A percentile compares a stretch with the other conserved stretches of the same genome.
Conservation (phyloP, 2,797 vertebrate genomes). For the Tokudaia tokunoshimensis region DNA sequence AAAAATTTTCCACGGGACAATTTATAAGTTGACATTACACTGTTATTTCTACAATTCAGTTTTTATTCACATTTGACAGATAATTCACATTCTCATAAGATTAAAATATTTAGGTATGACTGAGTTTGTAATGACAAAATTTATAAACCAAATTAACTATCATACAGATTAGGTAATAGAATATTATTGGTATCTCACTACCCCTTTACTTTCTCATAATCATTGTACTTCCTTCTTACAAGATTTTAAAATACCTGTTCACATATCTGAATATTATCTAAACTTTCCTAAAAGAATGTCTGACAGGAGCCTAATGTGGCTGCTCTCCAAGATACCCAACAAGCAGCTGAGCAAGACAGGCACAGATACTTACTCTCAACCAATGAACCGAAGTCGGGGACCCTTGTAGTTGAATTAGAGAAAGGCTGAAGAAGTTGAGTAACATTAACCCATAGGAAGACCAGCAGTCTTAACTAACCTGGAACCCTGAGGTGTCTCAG, state of each 20-base stretch:
- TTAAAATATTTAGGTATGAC: neutral
- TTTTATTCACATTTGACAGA: slow-evolving; percentile 28
- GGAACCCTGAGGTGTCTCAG: neutral
- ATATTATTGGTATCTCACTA: neutral
- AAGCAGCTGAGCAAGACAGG: neutral
- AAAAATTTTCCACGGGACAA: neutral
- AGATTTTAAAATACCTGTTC: slow-evolving; percentile 5
- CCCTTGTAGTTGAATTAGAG: neutral
- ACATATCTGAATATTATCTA: neutral
- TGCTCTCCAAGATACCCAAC: neutral
- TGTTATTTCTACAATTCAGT: slow-evolving; percentile 31
- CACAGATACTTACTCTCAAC: neutral
- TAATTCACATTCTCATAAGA: neutral
- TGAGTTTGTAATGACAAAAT: slow-evolving; percentile 28
- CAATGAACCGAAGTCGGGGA: neutral
- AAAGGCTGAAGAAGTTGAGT: neutral
- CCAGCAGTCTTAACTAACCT: neutral
- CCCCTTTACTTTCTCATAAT: neutral
- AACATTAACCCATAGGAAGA: neutral
- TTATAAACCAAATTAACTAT: neutral
- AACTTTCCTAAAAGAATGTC: neutral
- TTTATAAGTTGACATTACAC: neutral
- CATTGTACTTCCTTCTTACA: neutral
- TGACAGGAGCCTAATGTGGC: neutral
- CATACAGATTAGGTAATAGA: slow-evolving; percentile 8